phyloP scores from a whole-genome alignment of 92 coral and sea anemone genomes.

The Micromussa lordhowensis region DNA sequence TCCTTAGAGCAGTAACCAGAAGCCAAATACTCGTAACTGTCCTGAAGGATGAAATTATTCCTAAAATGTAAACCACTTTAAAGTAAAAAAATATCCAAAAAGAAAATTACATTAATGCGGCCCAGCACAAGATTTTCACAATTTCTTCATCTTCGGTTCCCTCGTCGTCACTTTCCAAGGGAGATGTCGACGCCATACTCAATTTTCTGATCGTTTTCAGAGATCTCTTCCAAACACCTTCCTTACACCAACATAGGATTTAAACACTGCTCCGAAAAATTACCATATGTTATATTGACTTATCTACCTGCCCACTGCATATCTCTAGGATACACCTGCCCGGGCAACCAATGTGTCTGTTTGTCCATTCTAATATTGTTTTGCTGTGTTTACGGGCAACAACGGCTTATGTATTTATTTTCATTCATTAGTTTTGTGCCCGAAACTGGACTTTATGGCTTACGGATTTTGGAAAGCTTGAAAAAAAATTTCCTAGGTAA shows the following conservation, averaged over 20 bases:
- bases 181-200: constrained; percentile 23
- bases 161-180: neutral
- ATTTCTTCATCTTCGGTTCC: constrained; percentile 36
- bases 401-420: too few relatives aligned
- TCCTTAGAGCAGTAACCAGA: neutral
- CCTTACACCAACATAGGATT: constrained; percentile 17
- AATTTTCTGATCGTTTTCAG: neutral
- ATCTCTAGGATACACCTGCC: constrained; percentile 47
- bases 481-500: neutral
- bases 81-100: neutral
- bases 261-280: constrained; percentile 33
- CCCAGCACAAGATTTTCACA: constrained; percentile 38
- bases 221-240: constrained; percentile 14
- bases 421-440: neutral
- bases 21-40: neutral
- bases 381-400: constrained; percentile 6
- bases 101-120: constrained; percentile 29
- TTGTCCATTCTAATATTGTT: constrained; percentile 24
- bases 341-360: constrained; percentile 22
- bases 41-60: neutral
- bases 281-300: constrained; percentile 49
- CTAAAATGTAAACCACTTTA: constrained; percentile 18
- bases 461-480: neutral
- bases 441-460: neutral
- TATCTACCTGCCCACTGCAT: constrained; percentile 37